These are phyloP conservation scores for Oceanodroma tethys DNA, from an alignment of 2,113 vertebrate genomes.

Conservation along the genomic window DNA sequence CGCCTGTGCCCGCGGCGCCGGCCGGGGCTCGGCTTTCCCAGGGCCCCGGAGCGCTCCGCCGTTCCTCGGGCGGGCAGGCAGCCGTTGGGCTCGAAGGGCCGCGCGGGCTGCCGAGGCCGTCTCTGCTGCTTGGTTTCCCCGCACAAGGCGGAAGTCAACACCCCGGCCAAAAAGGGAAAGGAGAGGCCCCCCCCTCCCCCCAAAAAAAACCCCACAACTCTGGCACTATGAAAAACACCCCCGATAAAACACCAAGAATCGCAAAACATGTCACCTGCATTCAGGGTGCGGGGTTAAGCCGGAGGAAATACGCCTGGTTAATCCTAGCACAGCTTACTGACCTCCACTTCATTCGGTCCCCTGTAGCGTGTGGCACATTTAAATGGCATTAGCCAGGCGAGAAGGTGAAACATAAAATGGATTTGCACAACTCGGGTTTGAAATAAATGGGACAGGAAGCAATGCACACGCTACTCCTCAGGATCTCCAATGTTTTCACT, in stretches of 20 bases:
- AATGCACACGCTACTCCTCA: too few relatives aligned
- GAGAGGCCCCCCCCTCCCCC: rapidly evolving
- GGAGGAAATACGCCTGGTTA: rapidly evolving
- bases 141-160: neutral
- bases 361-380: rapidly evolving
- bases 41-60: neutral
- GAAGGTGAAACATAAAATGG: neutral
- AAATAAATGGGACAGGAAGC: neutral
- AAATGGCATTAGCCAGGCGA: neutral
- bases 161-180: neutral
- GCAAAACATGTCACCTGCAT: neutral
- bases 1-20: neutral
- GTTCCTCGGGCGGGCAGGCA: neutral
- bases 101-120: neutral
- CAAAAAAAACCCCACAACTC: neutral
- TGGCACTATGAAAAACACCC: neutral
- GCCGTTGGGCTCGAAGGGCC: neutral
- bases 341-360: rapidly evolving
- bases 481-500: too few relatives aligned
- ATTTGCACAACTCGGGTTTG: neutral
- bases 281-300: neutral
- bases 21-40: too few relatives aligned
- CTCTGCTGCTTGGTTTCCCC: neutral
- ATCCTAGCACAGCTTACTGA: rapidly evolving
- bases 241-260: neutral